phyloP scores from a whole-genome alignment of 2,797 vertebrate species.

The Scleropages formosus region DNA sequence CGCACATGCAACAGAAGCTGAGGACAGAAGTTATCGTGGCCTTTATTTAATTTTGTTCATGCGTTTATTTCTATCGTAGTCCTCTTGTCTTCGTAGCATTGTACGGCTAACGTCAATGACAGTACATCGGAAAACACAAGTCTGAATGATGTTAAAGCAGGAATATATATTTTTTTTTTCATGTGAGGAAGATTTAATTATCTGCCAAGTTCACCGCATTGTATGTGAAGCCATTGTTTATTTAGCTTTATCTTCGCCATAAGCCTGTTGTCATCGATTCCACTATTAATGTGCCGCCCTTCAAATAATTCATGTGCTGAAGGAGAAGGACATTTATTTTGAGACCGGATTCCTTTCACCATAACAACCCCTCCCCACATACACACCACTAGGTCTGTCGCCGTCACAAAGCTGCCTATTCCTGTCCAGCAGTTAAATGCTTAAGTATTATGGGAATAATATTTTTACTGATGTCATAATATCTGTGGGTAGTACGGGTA shows the following conservation, averaged over 20 bases:
- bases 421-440: too few species aligned
- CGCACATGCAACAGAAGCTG: background rate
- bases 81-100: too few species aligned
- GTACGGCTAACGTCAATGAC: too few species aligned
- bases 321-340: background rate
- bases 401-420: too few species aligned
- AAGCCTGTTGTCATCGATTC: slow-evolving; percentile 6
- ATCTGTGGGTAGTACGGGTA: too few species aligned
- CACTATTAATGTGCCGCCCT: slow-evolving; percentile 23
- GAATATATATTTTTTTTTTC: slow-evolving; percentile 12
- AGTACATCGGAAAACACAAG: too few species aligned
- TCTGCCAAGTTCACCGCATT: background rate
- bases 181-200: slow-evolving; percentile 27
- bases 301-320: background rate
- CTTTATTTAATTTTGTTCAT: background rate
- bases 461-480: too few species aligned
- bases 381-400: too few species aligned
- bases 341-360: background rate
- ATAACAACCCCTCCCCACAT: background rate
- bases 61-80: too few species aligned
- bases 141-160: background rate
- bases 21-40: background rate
- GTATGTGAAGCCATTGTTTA: slow-evolving; percentile 18
- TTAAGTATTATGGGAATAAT: too few species aligned
- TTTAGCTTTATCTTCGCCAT: slow-evolving; percentile 24